phyloP scores from a whole-genome alignment of 2,797 vertebrate species.

The Poeciliopsis turneri region DNA sequence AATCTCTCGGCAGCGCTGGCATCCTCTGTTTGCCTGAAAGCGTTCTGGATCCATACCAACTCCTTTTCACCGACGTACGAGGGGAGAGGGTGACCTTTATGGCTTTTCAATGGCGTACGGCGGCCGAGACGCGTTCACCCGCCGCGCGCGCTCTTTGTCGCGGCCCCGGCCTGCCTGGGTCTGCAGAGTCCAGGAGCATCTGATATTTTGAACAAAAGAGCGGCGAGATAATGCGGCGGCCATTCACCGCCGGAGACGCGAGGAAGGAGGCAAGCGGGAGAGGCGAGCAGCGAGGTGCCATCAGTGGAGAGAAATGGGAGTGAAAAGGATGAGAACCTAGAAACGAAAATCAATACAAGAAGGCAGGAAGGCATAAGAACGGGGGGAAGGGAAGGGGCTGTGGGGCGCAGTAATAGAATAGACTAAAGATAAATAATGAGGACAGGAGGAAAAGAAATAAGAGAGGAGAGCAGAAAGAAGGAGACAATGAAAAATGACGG shows the following conservation, averaged over 20 bases:
- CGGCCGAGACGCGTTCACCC: constrained; percentile 59
- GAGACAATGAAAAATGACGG: constrained; percentile 74
- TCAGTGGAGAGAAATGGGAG: constrained; percentile 80
- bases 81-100: constrained; percentile 59
- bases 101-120: constrained; percentile 50
- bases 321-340: constrained; percentile 86
- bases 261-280: constrained; percentile 65
- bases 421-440: constrained; percentile 84
- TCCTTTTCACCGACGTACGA: constrained; percentile 47
- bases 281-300: constrained; percentile 72
- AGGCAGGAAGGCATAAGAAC: constrained; percentile 81
- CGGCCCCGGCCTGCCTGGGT: constrained; percentile 31
- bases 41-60: constrained; percentile 61
- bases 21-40: constrained; percentile 46
- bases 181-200: constrained; percentile 55
- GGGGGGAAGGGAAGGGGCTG: constrained; percentile 46
- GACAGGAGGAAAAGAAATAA: constrained; percentile 73
- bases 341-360: constrained; percentile 86
- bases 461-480: constrained; percentile 66
- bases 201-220: constrained; percentile 68
- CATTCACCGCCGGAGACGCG: constrained; percentile 54
- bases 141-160: constrained; percentile 58
- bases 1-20: constrained; percentile 44
- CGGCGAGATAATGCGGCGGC: constrained; percentile 55
- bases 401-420: constrained; percentile 73